Percentiles rank a stretch among this genome's conserved stretches.
Evolutionary conservation across 2,797 vertebrate species (phyloP).

Genomic region (Sebastes cheni): DNA sequence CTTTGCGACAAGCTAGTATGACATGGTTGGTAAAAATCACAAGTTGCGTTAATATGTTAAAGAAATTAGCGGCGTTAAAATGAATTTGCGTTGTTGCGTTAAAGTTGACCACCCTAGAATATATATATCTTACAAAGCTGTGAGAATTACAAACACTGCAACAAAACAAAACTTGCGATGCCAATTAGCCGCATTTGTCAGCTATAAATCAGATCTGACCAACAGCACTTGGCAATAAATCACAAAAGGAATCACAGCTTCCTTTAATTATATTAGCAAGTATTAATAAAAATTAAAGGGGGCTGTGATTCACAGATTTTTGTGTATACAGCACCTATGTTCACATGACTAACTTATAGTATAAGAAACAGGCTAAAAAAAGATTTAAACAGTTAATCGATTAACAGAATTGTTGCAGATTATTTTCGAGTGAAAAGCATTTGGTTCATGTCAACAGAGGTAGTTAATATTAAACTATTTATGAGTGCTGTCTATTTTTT

Average conservation of each 20-base stretch:
- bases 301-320: neutral
- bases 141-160: neutral
- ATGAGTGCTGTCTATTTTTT: neutral
- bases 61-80: too few relatives aligned
- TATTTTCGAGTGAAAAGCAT: neutral
- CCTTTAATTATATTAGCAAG: neutral
- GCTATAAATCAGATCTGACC: neutral
- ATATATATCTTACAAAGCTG: neutral
- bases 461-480: neutral
- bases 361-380: neutral
- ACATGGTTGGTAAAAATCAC: too few relatives aligned
- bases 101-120: too few relatives aligned
- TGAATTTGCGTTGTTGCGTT: too few relatives aligned
- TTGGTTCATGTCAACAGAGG: neutral
- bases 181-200: neutral
- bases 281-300: neutral
- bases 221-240: neutral
- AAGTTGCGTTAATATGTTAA: too few relatives aligned
- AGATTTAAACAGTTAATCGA: neutral
- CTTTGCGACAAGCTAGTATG: too few relatives aligned
- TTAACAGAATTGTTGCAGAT: neutral
- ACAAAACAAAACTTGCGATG: neutral
- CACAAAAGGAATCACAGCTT: neutral
- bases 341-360: neutral
- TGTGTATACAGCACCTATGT: neutral